Percentiles rank a stretch among this genome's conserved stretches.
Evolutionary conservation across 2,797 vertebrate genomes (phyloP).

Genomic region (Crypturellus tataupa): DNA sequence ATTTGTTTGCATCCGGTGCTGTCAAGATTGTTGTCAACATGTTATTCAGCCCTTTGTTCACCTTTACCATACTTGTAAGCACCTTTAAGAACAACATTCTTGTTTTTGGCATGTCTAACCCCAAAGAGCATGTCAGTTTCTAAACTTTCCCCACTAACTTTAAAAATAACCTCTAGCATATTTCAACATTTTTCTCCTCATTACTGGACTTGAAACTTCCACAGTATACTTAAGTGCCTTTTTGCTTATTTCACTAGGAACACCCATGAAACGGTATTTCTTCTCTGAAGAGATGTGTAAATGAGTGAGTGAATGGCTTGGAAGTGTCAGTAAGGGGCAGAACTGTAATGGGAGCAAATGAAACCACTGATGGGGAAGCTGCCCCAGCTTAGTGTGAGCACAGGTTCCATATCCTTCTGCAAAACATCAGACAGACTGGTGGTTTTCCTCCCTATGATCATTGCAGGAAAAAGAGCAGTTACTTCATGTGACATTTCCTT

Average conservation of each 20-base stretch:
- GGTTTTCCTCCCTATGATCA: neutral
- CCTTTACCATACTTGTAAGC: neutral
- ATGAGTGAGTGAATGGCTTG: neutral
- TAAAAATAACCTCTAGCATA: neutral
- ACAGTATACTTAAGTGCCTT: neutral
- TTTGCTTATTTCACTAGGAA: neutral
- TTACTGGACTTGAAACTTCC: neutral
- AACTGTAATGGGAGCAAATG: neutral
- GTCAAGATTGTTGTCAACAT: neutral
- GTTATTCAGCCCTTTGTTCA: neutral
- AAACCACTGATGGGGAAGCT: neutral
- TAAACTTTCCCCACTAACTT: neutral
- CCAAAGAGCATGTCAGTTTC: neutral
- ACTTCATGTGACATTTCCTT: neutral
- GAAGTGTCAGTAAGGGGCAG: neutral
- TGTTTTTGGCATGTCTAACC: neutral
- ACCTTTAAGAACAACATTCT: neutral
- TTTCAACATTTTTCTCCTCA: neutral
- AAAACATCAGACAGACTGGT: neutral
- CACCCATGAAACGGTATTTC: neutral
- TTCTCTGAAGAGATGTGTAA: neutral
- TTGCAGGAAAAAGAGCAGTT: neutral
- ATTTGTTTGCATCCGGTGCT: neutral
- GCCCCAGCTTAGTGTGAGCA: fast-evolving
- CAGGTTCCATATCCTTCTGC: neutral